phyloP scores from a whole-genome alignment of 2,113 vertebrate species.

The Proterorhinus semilunaris region DNA sequence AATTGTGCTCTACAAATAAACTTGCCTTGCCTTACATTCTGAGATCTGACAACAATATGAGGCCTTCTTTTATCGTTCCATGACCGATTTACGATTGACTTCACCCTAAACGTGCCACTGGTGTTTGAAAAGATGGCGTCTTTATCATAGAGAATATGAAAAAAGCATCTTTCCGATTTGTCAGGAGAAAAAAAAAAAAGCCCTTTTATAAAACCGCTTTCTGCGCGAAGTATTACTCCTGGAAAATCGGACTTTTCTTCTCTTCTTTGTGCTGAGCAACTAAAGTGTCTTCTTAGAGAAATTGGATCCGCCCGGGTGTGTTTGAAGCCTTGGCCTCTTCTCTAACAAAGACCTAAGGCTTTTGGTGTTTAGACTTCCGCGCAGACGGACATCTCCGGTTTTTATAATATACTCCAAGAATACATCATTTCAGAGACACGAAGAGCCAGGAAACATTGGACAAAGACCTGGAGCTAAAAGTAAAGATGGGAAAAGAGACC shows the following conservation, averaged over 20 bases:
- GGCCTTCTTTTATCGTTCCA: neutral
- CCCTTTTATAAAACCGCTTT: conserved; percentile 28
- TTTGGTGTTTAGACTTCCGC: conserved; percentile 9
- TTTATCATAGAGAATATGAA: conserved; percentile 8
- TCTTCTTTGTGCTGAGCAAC: conserved; percentile 35
- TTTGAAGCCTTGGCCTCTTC: conserved; percentile 40
- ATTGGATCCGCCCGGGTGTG: conserved; percentile 25
- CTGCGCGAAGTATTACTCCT: conserved; percentile 38
- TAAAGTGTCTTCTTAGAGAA: conserved; percentile 29
- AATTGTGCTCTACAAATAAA: too few relatives aligned
- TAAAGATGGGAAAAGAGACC: too few relatives aligned
- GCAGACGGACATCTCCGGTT: conserved; percentile 17
- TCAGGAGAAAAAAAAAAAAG: conserved; percentile 1
- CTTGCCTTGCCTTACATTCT: too few relatives aligned
- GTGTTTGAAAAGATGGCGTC: neutral
- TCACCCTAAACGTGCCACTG: neutral
- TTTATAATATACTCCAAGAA: conserved; percentile 29
- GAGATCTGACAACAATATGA: too few relatives aligned
- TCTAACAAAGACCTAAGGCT: conserved; percentile 29
- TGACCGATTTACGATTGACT: neutral
- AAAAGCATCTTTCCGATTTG: neutral
- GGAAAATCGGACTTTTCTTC: conserved; percentile 43
- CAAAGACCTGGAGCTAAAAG: too few relatives aligned
- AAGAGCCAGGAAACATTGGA: neutral
- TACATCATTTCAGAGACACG: conserved; percentile 5